Percentiles rank a stretch among this genome's conserved stretches.
Evolutionary conservation across 2,797 vertebrate species (phyloP).

Genomic region (Morelia viridis): DNA sequence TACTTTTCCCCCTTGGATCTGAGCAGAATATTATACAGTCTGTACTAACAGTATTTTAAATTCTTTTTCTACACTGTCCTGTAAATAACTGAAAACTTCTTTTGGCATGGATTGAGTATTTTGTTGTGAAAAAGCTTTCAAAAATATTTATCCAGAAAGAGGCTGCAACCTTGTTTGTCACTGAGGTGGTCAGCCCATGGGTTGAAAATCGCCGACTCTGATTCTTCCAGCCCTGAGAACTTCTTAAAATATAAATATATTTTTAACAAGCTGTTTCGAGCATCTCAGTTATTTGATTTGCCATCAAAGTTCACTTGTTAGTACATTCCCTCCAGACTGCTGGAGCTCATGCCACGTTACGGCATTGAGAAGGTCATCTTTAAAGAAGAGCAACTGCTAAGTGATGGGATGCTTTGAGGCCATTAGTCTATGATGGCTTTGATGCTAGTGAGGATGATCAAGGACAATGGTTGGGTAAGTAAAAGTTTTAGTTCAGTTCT

Average conservation of each 20-base stretch:
- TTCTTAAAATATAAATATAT: constrained; percentile 1
- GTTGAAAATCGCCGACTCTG: neutral
- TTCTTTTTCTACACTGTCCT: constrained; percentile 51
- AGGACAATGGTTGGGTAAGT: neutral
- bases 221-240: neutral
- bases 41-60: constrained; percentile 56
- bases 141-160: neutral
- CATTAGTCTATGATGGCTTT: neutral
- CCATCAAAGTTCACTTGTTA: neutral
- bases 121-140: neutral
- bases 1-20: constrained; percentile 41
- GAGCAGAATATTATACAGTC: constrained; percentile 50
- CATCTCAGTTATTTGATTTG: neutral
- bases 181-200: neutral
- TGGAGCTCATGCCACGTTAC: neutral
- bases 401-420: neutral
- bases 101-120: neutral
- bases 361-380: neutral
- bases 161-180: neutral
- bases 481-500: neutral
- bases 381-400: neutral
- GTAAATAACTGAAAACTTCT: constrained; percentile 64
- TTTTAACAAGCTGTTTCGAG: constrained; percentile 13
- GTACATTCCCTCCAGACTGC: neutral
- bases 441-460: neutral